Evolutionary conservation across 2,888 invertebrate genomes (phyloP).

Genomic region (Drosophila atroscutellata): DNA sequence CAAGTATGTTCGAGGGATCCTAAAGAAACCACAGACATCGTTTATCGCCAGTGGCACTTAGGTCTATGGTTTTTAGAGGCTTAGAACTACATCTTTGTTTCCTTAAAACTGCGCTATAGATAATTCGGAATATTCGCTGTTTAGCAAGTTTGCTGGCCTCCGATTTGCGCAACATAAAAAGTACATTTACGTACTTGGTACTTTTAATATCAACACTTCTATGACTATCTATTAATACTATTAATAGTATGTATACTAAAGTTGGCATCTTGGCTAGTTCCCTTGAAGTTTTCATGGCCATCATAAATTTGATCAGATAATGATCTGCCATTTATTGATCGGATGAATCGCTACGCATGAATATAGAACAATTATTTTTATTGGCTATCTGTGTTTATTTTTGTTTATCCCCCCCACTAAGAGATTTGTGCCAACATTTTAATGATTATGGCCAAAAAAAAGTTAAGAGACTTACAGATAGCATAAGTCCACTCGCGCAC

Average conservation of each 20-base stretch:
- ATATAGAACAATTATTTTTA: slow-evolving; percentile 54
- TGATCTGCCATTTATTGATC: slow-evolving; percentile 33
- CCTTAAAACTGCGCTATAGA: not conserved
- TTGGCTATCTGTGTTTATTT: slow-evolving; percentile 46
- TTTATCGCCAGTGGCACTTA: not conserved
- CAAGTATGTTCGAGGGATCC: not conserved
- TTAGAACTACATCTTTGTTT: not conserved
- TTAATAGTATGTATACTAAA: not conserved
- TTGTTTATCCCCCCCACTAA: not conserved
- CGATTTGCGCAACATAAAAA: not conserved
- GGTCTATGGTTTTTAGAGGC: not conserved
- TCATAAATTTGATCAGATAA: slow-evolving; percentile 41
- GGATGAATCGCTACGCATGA: slow-evolving; percentile 9
- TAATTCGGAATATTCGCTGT: not conserved
- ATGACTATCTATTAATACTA: not conserved
- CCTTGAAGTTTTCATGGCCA: slow-evolving; percentile 8
- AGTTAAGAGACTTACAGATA: slow-evolving; percentile 67
- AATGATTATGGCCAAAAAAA: slow-evolving; percentile 14
- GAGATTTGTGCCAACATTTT: not conserved
- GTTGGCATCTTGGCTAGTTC: not conserved
- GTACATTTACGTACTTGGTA: not conserved
- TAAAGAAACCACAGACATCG: not conserved
- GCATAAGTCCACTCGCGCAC: slow-evolving; percentile 82
- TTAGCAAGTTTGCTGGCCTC: not conserved
- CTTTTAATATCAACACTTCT: not conserved